A percentile compares a stretch with the other conserved stretches of the same genome.
Conservation (phyloP, 2,113 vertebrate genomes). For the Collichthys lucidus region DNA sequence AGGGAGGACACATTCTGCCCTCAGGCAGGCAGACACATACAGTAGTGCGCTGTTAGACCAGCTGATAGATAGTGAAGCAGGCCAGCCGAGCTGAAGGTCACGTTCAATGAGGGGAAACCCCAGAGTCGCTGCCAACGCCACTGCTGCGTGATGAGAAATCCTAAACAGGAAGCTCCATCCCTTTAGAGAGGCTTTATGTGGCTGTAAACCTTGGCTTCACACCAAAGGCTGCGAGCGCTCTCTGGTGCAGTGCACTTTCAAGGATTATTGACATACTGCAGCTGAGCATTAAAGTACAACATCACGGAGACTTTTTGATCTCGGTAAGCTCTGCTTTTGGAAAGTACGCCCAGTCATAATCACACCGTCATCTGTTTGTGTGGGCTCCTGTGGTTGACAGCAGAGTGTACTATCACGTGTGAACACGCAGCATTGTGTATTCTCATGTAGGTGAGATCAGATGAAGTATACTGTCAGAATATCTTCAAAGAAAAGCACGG, state of each 20-base stretch:
- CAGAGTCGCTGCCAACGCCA: background rate
- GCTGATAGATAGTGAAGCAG: conserved; percentile 14
- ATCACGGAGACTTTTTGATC: background rate
- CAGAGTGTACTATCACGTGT: background rate
- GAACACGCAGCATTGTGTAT: no score
- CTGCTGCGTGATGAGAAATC: conserved; percentile 23
- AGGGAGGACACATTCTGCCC: background rate
- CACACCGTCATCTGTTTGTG: background rate
- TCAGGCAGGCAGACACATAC: background rate
- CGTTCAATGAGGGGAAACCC: conserved; percentile 52
- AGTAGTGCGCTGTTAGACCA: background rate
- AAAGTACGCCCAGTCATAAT: background rate
- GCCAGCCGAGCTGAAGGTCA: conserved; percentile 40
- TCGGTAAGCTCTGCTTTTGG: background rate
- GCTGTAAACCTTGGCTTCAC: conserved; percentile 7
- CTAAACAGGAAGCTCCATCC: conserved; percentile 47
- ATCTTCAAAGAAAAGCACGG: background rate
- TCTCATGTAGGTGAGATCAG: background rate
- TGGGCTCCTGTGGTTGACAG: background rate
- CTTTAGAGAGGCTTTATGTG: conserved; percentile 8
- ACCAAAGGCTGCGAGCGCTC: background rate
- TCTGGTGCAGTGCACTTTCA: background rate
- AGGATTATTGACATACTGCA: background rate
- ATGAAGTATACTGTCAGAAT: background rate
- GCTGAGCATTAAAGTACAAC: background rate